Evolutionary conservation across 2,797 vertebrate species (phyloP).

Genomic region (Bradypodion pumilum): DNA sequence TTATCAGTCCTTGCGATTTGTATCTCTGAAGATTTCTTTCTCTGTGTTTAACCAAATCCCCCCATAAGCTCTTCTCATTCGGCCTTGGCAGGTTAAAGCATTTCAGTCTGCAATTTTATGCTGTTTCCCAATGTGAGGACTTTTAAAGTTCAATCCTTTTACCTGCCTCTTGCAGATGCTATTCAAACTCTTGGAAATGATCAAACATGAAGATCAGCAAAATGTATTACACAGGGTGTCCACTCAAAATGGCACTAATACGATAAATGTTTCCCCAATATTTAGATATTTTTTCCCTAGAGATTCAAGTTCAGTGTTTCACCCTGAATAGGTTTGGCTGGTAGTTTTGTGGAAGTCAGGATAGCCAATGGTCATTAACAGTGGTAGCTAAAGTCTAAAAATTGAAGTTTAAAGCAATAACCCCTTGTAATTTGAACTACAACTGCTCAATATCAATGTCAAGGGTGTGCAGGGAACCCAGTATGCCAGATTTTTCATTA

Average conservation of each 20-base stretch:
- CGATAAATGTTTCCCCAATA: background rate
- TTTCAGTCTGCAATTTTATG: constrained; percentile 51
- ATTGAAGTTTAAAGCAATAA: no score
- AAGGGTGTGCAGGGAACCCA: no score
- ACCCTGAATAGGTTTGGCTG: constrained; percentile 1
- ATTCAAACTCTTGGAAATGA: constrained; percentile 58
- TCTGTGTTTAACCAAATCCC: constrained; percentile 67
- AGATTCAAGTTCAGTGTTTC: constrained; percentile 48
- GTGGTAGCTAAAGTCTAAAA: no score
- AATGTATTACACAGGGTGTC: constrained; percentile 24
- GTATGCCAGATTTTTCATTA: no score
- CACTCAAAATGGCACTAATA: constrained; percentile 45
- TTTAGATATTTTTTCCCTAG: constrained; percentile 51
- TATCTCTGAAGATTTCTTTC: constrained; percentile 71
- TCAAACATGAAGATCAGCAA: constrained; percentile 56
- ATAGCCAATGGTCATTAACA: no score
- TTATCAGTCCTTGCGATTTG: constrained; percentile 68
- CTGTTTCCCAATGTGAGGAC: constrained; percentile 44
- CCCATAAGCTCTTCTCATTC: constrained; percentile 71
- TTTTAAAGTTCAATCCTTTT: constrained; percentile 54
- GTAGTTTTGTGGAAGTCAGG: background rate
- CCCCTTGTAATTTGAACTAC: no score
- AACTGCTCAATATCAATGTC: no score
- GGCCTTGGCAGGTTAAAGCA: constrained; percentile 60
- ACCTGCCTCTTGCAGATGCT: constrained; percentile 47